Base-by-base conservation (phyloP, 2,888 invertebrate genomes). In the Idaea aversata region DNA sequence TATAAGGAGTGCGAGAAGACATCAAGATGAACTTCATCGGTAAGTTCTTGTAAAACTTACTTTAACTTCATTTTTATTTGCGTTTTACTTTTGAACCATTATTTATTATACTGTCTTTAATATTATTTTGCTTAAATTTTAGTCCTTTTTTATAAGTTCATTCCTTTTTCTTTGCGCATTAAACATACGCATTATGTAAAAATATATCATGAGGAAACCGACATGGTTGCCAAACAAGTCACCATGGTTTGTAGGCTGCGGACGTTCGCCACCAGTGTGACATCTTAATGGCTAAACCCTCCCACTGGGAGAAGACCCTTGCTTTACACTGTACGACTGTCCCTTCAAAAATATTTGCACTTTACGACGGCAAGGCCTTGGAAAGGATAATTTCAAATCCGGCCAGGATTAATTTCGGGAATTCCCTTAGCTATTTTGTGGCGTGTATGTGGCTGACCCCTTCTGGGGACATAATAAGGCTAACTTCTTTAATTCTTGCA, bases 1-100 rank as follows among this genome's bases (percentile, higher is more conserved):
- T 25, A 25, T 25, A 25, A 76, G 70, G 70, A 73, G 34, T 82
- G 82, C 86, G 90, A 80, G 70, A 67, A 75, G 73, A 60, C 74
- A 72, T 70, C 89, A 84, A 85, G 75, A 92, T 92, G 92, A 92
- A 92, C 78, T 92, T 92, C 78, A 86, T 92, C 70, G 92, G 92
- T 92, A 74, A 92, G 92, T 92, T 64, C 60, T 65, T 47, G 13
- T 47, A 47, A 7, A 7, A 13, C 47, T 7, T 36, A 38, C 16
- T 65, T 58, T 61, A 0, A 63, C 36, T 57, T 61, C 5, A 16
- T 25, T 63, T 63, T 57, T 65, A 10, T 47, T 25, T 47, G 47
- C 47, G 10, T 47, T 47, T 47, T 47, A 7, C 36, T 47, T 13
- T 47, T 47, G 4, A 47, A 36, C 4, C 13, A 25, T 47, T 47